Conservation (phyloP, 2,888 invertebrate species). For the Petrophora chlorosata region DNA sequence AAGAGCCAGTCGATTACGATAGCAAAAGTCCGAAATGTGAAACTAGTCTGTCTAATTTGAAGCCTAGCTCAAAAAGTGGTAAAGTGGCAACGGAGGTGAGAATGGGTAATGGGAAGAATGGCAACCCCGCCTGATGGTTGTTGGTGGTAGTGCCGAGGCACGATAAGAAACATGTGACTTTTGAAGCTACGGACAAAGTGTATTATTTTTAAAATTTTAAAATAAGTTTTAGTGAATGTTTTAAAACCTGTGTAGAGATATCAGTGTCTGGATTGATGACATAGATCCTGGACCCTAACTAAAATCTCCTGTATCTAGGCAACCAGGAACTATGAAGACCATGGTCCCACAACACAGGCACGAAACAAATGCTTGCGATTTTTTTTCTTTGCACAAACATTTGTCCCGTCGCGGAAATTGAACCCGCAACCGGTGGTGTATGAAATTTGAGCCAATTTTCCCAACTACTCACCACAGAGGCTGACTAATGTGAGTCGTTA, state of each 20-base stretch:
- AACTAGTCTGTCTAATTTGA: conserved; percentile 27
- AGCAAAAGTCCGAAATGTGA: conserved; percentile 31
- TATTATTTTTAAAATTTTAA: conserved; percentile 63
- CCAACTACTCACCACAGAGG: no score
- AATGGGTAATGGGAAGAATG: conserved; percentile 35
- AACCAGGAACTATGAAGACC: no score
- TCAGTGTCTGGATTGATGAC: no score
- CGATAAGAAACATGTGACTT: conserved; percentile 78
- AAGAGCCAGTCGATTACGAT: conserved; percentile 61
- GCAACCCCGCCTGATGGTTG: conserved; percentile 71
- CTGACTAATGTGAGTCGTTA: no score
- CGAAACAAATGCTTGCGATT: no score
- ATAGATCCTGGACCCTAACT: no score
- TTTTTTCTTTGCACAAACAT: no score
- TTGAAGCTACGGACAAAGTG: conserved; percentile 70
- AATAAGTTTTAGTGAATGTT: not conserved
- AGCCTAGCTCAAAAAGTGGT: conserved; percentile 35
- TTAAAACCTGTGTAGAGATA: not conserved
- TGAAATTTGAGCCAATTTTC: no score
- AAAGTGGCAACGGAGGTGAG: conserved; percentile 44
- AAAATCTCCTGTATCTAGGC: no score
- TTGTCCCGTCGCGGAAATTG: no score
- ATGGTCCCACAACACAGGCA: no score
- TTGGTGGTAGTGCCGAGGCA: conserved; percentile 69
- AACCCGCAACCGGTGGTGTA: no score